Evolutionary conservation across 2,888 invertebrate genomes (phyloP).

Genomic region (Himalopsyche kuldschensis): DNA sequence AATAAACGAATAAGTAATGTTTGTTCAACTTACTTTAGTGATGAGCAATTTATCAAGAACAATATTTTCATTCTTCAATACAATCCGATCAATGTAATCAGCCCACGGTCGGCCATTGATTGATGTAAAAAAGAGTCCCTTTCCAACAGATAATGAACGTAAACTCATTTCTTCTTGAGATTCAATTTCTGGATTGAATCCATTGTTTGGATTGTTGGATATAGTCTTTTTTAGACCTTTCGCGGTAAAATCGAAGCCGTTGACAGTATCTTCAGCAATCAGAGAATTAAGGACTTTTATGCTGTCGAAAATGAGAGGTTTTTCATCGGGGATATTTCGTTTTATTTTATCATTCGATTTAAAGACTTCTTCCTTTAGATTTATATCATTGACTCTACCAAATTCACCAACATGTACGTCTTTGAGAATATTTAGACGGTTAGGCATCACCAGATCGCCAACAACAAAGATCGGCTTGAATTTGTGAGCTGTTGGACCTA

Average conservation of each 20-base stretch:
- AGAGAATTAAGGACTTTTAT: slow-evolving; percentile 17
- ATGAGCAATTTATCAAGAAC: slow-evolving; percentile 44
- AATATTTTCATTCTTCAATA: slow-evolving; percentile 50
- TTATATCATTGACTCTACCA: slow-evolving; percentile 31
- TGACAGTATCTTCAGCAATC: slow-evolving; percentile 27
- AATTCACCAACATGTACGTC: slow-evolving; percentile 21
- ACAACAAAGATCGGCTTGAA: slow-evolving; percentile 15
- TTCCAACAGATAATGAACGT: slow-evolving; percentile 35
- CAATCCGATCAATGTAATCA: slow-evolving; percentile 49
- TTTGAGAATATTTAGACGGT: slow-evolving; percentile 23
- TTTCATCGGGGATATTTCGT: neutral
- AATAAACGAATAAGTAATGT: no score
- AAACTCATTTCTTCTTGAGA: slow-evolving; percentile 21
- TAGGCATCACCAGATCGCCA: slow-evolving; percentile 29
- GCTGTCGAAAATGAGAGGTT: slow-evolving; percentile 30
- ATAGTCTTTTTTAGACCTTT: slow-evolving; percentile 13
- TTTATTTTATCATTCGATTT: slow-evolving; percentile 5
- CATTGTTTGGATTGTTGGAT: slow-evolving; percentile 7
- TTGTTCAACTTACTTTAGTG: neutral
- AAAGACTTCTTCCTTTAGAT: slow-evolving; percentile 34
- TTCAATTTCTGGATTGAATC: neutral
- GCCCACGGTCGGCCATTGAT: slow-evolving; percentile 57
- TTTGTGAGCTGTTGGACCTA: slow-evolving; percentile 31
- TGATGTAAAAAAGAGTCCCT: slow-evolving; percentile 44
- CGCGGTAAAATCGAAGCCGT: slow-evolving; percentile 20